Percentiles rank a stretch among this genome's conserved stretches.
phyloP scores from a whole-genome alignment of 1,140 invertebrate genomes.

The Drosophila lini region DNA sequence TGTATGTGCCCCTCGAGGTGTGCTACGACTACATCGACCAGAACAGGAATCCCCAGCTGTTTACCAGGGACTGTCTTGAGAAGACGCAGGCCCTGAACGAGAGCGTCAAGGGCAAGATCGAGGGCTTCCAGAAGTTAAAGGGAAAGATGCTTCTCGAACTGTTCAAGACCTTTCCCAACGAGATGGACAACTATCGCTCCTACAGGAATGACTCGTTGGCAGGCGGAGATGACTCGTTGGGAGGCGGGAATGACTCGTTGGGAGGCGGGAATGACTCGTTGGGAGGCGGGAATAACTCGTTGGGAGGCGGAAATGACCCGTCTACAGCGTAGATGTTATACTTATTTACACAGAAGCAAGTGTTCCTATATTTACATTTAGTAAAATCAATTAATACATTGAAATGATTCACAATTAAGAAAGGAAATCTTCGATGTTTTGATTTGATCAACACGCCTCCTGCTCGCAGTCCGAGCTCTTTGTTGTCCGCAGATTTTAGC shows the following conservation, averaged over 20 bases:
- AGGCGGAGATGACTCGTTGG: conserved; percentile 35
- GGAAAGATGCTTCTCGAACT: conserved; percentile 95
- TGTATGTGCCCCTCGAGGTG: conserved; percentile 98
- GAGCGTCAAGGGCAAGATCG: conserved; percentile 96
- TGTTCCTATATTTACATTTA: conserved; percentile 6
- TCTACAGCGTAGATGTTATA: conserved; percentile 35
- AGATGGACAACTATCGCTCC: conserved; percentile 97
- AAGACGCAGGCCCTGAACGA: conserved; percentile 98
- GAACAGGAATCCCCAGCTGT: conserved; percentile 98
- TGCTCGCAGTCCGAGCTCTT: conserved; percentile 92
- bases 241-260: not conserved
- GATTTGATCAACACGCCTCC: conserved; percentile 40
- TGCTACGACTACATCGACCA: conserved; percentile 99
- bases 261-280: too few species aligned
- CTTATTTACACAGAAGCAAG: conserved; percentile 2
- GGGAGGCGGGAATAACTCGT: too few species aligned
- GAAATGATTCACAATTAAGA: not conserved
- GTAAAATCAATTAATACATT: conserved; percentile 18
- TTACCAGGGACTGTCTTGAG: conserved; percentile 99
- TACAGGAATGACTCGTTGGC: conserved; percentile 88
- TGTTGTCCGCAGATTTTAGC: conserved; percentile 91
- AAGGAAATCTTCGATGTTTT: not conserved
- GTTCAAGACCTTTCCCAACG: conserved; percentile 96
- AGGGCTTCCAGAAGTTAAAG: conserved; percentile 96
- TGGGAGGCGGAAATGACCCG: too few species aligned